phyloP scores from a whole-genome alignment of 2,888 invertebrate genomes.

The Dione juno region DNA sequence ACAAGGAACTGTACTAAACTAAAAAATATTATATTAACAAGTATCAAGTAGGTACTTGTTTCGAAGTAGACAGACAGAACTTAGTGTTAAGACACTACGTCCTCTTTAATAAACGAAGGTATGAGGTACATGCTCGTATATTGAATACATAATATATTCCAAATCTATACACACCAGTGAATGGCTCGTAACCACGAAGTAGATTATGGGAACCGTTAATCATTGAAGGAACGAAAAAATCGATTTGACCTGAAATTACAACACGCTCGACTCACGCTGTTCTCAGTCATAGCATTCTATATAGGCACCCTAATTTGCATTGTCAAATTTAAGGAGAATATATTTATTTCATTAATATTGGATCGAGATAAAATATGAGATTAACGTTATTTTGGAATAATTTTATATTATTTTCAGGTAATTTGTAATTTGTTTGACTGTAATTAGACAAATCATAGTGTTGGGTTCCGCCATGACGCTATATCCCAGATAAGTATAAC shows the following conservation, averaged over 20 bases:
- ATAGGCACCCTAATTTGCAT: neutral
- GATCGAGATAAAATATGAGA: too few species aligned
- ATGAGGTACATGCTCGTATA: too few species aligned
- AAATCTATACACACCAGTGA: neutral
- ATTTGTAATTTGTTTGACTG: too few species aligned
- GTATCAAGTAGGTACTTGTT: neutral
- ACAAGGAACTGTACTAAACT: neutral
- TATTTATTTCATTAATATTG: too few species aligned
- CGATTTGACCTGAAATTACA: constrained; percentile 29
- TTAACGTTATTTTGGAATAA: too few species aligned
- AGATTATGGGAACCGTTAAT: constrained; percentile 8
- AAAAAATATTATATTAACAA: neutral
- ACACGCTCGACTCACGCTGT: constrained; percentile 17
- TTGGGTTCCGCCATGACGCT: too few species aligned
- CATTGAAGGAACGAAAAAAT: constrained; percentile 12
- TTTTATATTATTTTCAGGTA: too few species aligned
- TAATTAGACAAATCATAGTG: too few species aligned
- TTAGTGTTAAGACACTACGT: neutral
- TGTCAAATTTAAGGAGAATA: too few species aligned
- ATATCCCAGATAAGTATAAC: too few species aligned
- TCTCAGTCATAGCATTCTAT: constrained; percentile 7
- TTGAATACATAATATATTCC: neutral
- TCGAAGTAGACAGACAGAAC: neutral
- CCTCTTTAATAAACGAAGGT: too few species aligned
- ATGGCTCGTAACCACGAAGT: neutral